These are phyloP conservation scores for Phasianus colchicus DNA, from an alignment of 2,113 vertebrate species.

Conservation along the genomic window DNA sequence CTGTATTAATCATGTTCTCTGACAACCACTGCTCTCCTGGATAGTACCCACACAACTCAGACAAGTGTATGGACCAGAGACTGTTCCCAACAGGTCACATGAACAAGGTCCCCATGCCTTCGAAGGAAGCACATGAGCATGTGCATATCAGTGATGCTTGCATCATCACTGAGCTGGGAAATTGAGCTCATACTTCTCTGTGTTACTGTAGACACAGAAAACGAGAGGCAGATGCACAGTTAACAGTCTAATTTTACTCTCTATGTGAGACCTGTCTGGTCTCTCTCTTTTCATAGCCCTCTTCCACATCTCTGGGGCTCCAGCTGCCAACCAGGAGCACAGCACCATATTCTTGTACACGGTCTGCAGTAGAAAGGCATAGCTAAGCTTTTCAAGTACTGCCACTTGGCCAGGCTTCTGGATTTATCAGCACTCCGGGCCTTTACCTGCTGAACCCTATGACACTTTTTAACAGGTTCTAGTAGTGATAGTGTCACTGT, in stretches of 20 bases:
- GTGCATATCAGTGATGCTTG: neutral
- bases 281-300: neutral
- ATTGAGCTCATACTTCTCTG: neutral
- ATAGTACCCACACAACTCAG: neutral
- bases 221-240: too few species aligned
- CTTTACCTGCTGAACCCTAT: neutral
- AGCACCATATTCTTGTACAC: neutral
- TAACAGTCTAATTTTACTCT: neutral
- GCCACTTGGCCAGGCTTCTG: neutral
- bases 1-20: neutral
- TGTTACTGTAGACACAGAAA: neutral
- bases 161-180: neutral
- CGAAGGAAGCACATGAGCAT: accelerated
- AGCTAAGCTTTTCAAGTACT: neutral
- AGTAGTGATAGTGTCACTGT: accelerated
- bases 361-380: neutral
- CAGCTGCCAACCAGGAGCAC: neutral
- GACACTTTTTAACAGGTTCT: neutral
- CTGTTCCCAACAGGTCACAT: neutral
- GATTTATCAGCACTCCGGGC: neutral
- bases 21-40: neutral
- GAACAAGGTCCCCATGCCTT: neutral
- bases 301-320: neutral
- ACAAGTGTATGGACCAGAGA: neutral
- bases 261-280: neutral